Percentiles rank a stretch among this genome's conserved stretches.
Evolutionary conservation across 2,797 vertebrate genomes (phyloP).

Genomic region (Pseudochirops cupreus): DNA sequence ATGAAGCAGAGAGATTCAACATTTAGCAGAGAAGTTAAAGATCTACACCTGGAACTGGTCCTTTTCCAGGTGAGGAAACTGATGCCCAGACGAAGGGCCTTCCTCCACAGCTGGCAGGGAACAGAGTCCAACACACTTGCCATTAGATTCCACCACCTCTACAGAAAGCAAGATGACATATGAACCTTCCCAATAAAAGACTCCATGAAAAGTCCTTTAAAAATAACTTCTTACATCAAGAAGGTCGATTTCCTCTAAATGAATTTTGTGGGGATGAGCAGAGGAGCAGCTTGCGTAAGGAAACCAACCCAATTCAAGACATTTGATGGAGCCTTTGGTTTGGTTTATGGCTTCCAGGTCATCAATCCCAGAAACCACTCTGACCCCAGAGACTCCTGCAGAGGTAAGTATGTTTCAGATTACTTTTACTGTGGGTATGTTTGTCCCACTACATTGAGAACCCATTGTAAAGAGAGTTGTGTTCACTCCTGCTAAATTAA

Average conservation of each 20-base stretch:
- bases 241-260: neutral
- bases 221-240: neutral
- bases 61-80: neutral
- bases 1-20: neutral
- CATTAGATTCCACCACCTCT: neutral
- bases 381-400: neutral
- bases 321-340: neutral
- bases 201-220: neutral
- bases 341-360: neutral
- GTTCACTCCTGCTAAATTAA: neutral
- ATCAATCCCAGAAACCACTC: neutral
- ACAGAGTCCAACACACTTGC: neutral
- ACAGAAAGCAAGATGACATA: neutral
- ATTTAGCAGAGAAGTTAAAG: neutral
- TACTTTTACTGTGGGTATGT: neutral
- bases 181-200: neutral
- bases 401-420: neutral
- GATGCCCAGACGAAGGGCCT: neutral
- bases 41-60: neutral
- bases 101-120: neutral
- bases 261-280: neutral
- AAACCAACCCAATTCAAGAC: neutral
- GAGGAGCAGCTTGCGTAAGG: neutral
- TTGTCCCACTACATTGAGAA: neutral
- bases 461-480: neutral